These are phyloP conservation scores for Cheilosia scutellata DNA, from an alignment of 2,888 invertebrate genomes.

Conservation along the genomic window DNA sequence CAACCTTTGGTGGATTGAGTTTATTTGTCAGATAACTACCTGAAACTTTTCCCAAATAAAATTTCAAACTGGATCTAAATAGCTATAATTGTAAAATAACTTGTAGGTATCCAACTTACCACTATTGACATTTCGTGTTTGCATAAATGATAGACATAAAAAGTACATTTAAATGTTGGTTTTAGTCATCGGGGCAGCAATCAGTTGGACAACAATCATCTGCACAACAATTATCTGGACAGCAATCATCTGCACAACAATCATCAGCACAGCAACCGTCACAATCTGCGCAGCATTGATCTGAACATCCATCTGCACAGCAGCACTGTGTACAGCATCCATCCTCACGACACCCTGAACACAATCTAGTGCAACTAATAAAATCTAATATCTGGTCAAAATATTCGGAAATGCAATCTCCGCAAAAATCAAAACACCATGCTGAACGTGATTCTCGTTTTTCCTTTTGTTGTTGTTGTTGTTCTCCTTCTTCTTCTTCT, in stretches of 20 bases:
- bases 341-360: slow-evolving; percentile 5
- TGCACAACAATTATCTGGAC: background rate
- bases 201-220: too few species aligned
- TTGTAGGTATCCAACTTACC: too few species aligned
- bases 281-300: background rate
- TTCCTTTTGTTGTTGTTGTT: background rate
- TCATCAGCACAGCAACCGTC: slow-evolving; percentile 1
- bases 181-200: too few species aligned
- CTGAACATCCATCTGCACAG: background rate
- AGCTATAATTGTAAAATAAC: too few species aligned
- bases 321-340: slow-evolving; percentile 19
- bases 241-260: background rate
- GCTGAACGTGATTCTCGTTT: background rate
- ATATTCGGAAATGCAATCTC: background rate
- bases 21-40: too few species aligned
- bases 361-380: background rate
- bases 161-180: too few species aligned
- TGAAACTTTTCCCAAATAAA: too few species aligned
- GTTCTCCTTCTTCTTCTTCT: background rate
- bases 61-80: too few species aligned
- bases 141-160: too few species aligned
- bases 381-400: background rate
- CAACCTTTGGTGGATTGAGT: too few species aligned
- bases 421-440: background rate
- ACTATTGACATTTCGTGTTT: too few species aligned